phyloP scores from a whole-genome alignment of 2,797 vertebrate species.

The Chaetophractus vellerosus region DNA sequence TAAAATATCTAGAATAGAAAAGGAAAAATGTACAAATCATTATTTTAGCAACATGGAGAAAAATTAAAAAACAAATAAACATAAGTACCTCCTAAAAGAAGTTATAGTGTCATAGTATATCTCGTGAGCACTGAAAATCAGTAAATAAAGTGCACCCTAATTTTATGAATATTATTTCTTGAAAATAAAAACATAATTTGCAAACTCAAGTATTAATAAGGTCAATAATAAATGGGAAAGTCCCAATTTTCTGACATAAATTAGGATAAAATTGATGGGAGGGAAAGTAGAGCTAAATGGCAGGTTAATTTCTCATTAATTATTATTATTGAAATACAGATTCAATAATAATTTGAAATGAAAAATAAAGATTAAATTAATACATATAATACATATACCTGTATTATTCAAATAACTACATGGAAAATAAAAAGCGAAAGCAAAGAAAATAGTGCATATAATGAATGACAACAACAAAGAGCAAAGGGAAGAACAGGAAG shows the following conservation, averaged over 20 bases:
- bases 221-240: neutral
- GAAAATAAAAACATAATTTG: neutral
- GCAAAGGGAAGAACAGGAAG: neutral
- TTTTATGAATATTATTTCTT: neutral
- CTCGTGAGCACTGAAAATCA: neutral
- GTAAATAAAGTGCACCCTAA: neutral
- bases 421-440: neutral
- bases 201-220: neutral
- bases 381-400: no score
- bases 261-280: neutral
- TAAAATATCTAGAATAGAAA: neutral
- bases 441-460: neutral
- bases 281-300: neutral
- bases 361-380: neutral
- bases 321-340: no score
- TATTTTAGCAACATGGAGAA: neutral
- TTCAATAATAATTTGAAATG: neutral
- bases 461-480: neutral
- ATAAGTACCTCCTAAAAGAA: neutral
- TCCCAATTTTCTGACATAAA: constrained; percentile 22
- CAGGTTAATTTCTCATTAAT: neutral
- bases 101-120: neutral
- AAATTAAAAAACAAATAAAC: neutral
- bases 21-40: neutral
- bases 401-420: neutral